Evolutionary conservation across 2,797 vertebrate species (phyloP).

Genomic region (Helarctos malayanus): DNA sequence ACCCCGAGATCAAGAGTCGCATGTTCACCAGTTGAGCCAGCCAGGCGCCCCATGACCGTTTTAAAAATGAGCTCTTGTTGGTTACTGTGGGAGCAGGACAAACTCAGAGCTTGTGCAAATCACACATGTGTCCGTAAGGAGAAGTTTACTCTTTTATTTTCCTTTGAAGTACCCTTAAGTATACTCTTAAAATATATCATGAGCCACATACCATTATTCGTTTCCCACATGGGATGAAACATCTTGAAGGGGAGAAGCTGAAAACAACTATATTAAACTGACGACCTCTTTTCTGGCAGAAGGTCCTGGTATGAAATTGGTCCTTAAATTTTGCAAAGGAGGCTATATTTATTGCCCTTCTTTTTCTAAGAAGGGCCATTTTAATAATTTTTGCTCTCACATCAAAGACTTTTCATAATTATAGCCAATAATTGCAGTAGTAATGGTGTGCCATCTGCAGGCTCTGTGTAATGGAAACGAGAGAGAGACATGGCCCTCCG

Average conservation of each 20-base stretch:
- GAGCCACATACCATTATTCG: conserved; percentile 50
- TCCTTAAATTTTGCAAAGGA: conserved; percentile 77
- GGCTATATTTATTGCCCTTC: conserved; percentile 68
- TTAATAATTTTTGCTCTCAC: conserved; percentile 82
- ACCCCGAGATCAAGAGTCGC: background rate
- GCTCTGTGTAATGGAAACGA: conserved; percentile 69
- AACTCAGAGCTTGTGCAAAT: conserved; percentile 31
- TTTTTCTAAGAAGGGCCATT: conserved; percentile 70
- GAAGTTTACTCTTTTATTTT: conserved; percentile 68
- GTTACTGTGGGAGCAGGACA: conserved; percentile 57
- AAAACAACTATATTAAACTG: conserved; percentile 64
- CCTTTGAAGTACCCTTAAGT: conserved; percentile 75
- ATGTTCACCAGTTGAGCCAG: background rate
- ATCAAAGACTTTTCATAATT: conserved; percentile 83
- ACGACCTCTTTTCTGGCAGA: conserved; percentile 69
- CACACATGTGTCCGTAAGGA: conserved; percentile 22
- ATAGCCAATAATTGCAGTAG: conserved; percentile 75
- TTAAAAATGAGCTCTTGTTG: conserved; percentile 36
- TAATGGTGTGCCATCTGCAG: conserved; percentile 77
- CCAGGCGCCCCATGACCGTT: background rate
- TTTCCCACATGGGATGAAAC: conserved; percentile 63
- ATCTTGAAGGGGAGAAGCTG: conserved; percentile 49
- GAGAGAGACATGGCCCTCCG: conserved; percentile 29
- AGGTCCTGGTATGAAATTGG: conserved; percentile 72
- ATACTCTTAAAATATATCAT: conserved; percentile 67